Base-by-base conservation (phyloP, 2,113 vertebrate genomes). In the Istiophorus platypterus region DNA sequence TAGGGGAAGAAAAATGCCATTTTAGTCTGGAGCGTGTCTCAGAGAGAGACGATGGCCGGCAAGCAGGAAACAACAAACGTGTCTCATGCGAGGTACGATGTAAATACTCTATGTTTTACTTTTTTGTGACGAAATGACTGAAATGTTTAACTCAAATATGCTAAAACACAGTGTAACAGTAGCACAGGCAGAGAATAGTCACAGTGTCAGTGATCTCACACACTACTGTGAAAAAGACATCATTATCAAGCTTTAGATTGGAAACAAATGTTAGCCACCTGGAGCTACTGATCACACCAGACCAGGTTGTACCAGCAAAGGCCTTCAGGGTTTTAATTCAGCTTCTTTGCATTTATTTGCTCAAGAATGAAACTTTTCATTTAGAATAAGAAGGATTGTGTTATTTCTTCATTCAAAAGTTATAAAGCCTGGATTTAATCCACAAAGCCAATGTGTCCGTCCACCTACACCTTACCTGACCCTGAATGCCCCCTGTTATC, bases 401-500 rank as follows among this genome's bases (percentile, higher is more conserved):
- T 56, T 49, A 7, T 22, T n/a, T 61, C 3, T 42, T 62, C 4
- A 18, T 54, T 73, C 12, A n/a, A 57, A 34, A 73, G 24, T 58
- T 7, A 20, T 14, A 45, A 4, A 29, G 37, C 13, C 7, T 37
- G 11, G 18, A 7, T 68, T 51, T 49, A 13, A 39, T 59, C 10
- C 15, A 45, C 45, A 76, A 72, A 72, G 47, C 63, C 52, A 61
- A 49, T 24, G 42, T 56, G 31, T 56, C 45, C 22, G 59, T 34
- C 27, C 2, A 34, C 54, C n/a, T 4, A 26, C 70, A 47, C 24
- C 29, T 22, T 15, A 47, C 24, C 24, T 71, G 47, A 2, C 26
- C 59, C 13, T 80, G 52, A 78, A 71, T 41, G 45, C 18, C 24
- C 7, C 17, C n/a, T 68, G 66, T 49, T 63, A 70, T 52, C 31